Conservation (phyloP, 2,113 vertebrate species). For the Pogonocichla stellata region DNA sequence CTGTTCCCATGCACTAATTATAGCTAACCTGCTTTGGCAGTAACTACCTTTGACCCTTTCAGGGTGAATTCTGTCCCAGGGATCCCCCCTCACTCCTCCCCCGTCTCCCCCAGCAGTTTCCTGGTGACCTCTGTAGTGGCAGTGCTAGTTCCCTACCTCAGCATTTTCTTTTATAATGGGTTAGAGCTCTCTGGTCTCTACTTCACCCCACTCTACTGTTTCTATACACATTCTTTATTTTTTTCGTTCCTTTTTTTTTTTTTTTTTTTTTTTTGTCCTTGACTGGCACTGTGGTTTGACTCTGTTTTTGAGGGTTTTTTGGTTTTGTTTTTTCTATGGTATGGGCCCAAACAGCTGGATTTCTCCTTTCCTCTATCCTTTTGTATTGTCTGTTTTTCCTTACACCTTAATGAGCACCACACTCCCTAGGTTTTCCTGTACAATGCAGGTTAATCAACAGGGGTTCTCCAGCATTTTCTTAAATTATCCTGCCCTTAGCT, state of each 20-base stretch:
- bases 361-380: neutral
- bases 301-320: neutral
- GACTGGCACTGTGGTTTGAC: neutral
- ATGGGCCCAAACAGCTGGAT: neutral
- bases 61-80: neutral
- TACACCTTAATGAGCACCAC: neutral
- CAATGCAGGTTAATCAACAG: neutral
- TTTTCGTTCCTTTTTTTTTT: neutral
- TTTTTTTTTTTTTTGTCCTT: neutral
- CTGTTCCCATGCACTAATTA: neutral
- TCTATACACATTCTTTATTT: neutral
- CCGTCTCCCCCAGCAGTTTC: neutral
- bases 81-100: too few relatives aligned
- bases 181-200: neutral
- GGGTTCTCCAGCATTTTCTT: neutral
- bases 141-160: neutral
- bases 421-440: neutral
- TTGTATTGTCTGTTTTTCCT: neutral
- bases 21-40: neutral
- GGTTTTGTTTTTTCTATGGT: neutral
- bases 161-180: neutral
- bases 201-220: neutral
- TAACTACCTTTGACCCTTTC: neutral
- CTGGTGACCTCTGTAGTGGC: neutral
- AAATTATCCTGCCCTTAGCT: neutral